Evolutionary conservation across 2,888 invertebrate species (phyloP).

Genomic region (Cephus runcator): DNA sequence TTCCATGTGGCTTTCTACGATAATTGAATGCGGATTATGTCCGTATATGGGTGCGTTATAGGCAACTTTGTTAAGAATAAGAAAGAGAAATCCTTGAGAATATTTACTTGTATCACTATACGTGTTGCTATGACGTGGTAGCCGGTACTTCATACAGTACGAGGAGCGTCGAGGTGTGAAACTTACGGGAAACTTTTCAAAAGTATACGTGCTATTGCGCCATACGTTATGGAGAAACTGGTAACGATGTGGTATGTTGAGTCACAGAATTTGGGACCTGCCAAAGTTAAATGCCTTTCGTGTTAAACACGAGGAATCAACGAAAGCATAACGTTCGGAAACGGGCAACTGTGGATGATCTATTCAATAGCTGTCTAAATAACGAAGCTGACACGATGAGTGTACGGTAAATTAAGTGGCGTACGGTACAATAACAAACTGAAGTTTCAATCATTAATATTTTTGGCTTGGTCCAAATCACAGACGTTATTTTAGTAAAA

Average conservation of each 20-base stretch:
- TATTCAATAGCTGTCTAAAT: not conserved
- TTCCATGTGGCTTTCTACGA: not conserved
- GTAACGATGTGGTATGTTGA: not conserved
- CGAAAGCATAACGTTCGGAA: not conserved
- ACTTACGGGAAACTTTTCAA: not conserved
- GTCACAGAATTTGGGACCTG: not conserved
- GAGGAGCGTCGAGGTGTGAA: not conserved
- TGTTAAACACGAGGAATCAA: not conserved
- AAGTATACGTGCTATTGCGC: not conserved
- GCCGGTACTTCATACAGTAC: not conserved
- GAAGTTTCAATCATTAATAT: not conserved
- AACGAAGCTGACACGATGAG: not conserved
- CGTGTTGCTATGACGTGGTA: not conserved
- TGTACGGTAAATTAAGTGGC: not conserved
- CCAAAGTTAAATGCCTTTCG: not conserved
- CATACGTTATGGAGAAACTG: not conserved
- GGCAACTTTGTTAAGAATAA: not conserved
- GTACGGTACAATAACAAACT: not conserved
- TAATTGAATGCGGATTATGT: not conserved
- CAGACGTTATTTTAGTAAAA: not conserved
- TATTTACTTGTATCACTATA: not conserved
- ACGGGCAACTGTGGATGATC: not conserved
- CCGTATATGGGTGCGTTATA: not conserved
- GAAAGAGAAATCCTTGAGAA: not conserved
- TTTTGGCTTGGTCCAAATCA: not conserved